These are phyloP conservation scores for Perithous albicinctus DNA, from an alignment of 2,888 invertebrate species.

Conservation along the genomic window DNA sequence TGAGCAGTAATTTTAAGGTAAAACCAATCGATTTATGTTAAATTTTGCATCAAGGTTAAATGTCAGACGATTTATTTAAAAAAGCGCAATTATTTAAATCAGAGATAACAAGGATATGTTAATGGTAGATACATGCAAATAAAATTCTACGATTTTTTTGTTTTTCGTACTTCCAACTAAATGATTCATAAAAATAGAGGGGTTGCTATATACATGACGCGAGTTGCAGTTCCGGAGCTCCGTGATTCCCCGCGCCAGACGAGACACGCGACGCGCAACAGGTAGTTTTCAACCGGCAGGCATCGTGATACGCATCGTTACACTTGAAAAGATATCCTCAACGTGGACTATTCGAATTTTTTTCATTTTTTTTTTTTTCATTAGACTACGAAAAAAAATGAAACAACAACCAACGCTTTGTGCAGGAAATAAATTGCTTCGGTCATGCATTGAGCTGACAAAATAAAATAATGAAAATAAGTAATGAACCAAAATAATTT, in stretches of 20 bases:
- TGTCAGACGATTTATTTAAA: no score
- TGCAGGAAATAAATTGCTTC: no score
- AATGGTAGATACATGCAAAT: neutral
- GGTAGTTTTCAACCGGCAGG: slow-evolving; percentile 20
- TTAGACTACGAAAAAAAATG: neutral
- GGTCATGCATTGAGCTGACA: no score
- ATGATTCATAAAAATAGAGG: slow-evolving; percentile 3
- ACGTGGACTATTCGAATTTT: neutral
- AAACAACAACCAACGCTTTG: neutral
- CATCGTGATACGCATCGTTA: neutral
- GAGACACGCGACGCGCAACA: slow-evolving; percentile 35
- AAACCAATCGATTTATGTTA: no score
- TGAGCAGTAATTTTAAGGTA: no score
- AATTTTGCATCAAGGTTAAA: no score
- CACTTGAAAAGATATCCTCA: slow-evolving; percentile 9
- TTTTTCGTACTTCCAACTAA: neutral
- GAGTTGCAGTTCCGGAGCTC: slow-evolving; percentile 4
- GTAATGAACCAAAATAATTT: no score
- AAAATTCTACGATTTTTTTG: neutral
- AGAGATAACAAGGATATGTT: neutral
- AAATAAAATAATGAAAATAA: no score
- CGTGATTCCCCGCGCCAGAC: neutral
- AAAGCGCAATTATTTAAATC: neutral
- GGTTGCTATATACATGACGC: neutral
- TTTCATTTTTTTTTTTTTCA: neutral